These are phyloP conservation scores for Aethina tumida DNA, from an alignment of 1,140 invertebrate genomes.

Conservation along the genomic window DNA sequence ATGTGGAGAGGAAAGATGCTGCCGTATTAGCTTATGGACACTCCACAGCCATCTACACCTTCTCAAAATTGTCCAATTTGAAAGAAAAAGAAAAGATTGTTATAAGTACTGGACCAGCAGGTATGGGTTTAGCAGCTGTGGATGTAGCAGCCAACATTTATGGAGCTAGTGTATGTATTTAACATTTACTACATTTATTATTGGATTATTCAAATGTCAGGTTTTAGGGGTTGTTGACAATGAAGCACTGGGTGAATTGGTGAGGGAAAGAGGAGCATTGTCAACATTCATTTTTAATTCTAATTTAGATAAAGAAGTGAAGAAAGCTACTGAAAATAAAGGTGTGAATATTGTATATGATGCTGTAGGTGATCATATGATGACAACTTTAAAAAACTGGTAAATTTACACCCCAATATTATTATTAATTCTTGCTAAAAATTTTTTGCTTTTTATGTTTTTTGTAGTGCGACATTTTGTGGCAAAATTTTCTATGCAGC, in stretches of 20 bases:
- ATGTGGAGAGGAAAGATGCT: constrained; percentile 38
- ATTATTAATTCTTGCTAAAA: constrained; percentile 1
- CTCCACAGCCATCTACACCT: constrained; percentile 42
- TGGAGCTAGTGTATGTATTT: constrained; percentile 38
- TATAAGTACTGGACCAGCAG: constrained; percentile 45
- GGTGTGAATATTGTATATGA: constrained; percentile 47
- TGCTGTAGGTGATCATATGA: constrained; percentile 45
- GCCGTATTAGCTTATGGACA: constrained; percentile 43
- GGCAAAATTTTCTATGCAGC: constrained; percentile 40
- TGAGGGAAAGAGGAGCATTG: constrained; percentile 44
- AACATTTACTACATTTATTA: background rate
- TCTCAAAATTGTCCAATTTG: constrained; percentile 39
- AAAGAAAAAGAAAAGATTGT: constrained; percentile 40
- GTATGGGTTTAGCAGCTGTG: constrained; percentile 45
- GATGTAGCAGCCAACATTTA: constrained; percentile 48
- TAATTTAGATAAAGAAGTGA: constrained; percentile 40
- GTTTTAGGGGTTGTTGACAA: constrained; percentile 46
- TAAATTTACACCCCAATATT: constrained; percentile 22
- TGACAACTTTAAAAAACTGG: constrained; percentile 40
- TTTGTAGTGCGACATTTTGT: constrained; percentile 37
- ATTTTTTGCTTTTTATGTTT: constrained; percentile 12
- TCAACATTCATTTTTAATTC: constrained; percentile 39
- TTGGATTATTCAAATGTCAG: constrained; percentile 24
- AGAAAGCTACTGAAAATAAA: constrained; percentile 39
- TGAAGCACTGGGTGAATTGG: constrained; percentile 42